Conservation (phyloP, 1,140 invertebrate species). For the Mamestra configurata region DNA sequence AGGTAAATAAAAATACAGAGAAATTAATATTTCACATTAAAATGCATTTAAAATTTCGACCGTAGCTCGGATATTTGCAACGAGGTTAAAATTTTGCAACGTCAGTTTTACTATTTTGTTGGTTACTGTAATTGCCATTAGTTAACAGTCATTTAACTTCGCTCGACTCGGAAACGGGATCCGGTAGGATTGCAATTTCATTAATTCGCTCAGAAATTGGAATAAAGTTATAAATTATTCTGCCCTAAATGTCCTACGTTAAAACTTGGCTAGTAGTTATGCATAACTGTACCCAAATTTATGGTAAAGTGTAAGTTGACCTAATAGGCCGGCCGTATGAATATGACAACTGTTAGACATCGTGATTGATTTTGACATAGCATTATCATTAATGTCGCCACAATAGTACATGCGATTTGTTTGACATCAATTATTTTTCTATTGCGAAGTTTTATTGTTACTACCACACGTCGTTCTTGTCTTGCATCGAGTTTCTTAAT, state of each 20-base stretch:
- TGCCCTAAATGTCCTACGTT: not conserved
- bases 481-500: not conserved
- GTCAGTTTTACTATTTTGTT: slow-evolving; percentile 21
- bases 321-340: slow-evolving; percentile 1
- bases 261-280: not conserved
- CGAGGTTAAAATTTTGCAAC: not conserved
- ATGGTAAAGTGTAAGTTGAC: slow-evolving; percentile 2
- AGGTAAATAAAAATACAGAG: slow-evolving; percentile 1
- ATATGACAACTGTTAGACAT: not conserved
- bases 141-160: slow-evolving; percentile 40
- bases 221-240: not conserved
- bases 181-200: slow-evolving; percentile 30
- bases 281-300: not conserved
- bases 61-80: not conserved
- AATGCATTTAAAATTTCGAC: not conserved
- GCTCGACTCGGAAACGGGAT: slow-evolving; percentile 11
- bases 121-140: slow-evolving; percentile 18
- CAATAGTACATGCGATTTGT: slow-evolving; percentile 12
- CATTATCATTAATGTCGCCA: slow-evolving; percentile 27
- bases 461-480: not conserved
- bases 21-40: not conserved
- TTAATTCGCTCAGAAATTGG: slow-evolving; percentile 34
- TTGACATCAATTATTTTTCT: not conserved
- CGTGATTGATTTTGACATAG: not conserved
- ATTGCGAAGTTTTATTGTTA: slow-evolving; percentile 3